phyloP scores from a whole-genome alignment of 1,140 invertebrate genomes.

The Paraescarpia echinospica region DNA sequence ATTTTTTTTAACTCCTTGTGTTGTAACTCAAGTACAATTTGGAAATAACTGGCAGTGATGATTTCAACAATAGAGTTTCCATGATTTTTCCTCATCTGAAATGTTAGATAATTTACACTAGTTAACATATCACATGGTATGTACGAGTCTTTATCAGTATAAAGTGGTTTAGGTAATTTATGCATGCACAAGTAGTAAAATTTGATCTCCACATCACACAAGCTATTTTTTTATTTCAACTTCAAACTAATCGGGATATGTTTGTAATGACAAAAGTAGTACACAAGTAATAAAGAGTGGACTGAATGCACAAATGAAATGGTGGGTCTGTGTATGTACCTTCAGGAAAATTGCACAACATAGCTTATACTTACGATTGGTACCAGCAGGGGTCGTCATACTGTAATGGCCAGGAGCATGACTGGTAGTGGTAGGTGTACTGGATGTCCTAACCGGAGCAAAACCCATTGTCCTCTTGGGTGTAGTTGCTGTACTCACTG shows the following conservation, averaged over 20 bases:
- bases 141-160: background rate
- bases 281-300: too few species aligned
- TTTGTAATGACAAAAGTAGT: too few species aligned
- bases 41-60: too few species aligned
- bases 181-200: background rate
- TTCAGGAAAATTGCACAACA: background rate
- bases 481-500: background rate
- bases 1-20: too few species aligned
- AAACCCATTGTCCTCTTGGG: constrained; percentile 12
- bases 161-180: background rate
- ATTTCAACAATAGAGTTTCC: too few species aligned
- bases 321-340: background rate
- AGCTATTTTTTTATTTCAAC: background rate
- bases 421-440: constrained; percentile 14
- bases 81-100: too few species aligned
- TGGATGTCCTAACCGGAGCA: too few species aligned
- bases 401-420: background rate
- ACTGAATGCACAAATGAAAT: background rate
- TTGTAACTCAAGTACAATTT: too few species aligned
- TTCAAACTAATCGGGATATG: too few species aligned
- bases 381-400: background rate
- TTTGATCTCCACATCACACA: background rate
- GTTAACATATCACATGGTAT: too few species aligned
- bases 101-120: too few species aligned
- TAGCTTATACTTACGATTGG: background rate